Evolutionary conservation across 2,113 vertebrate genomes (phyloP), one percentile per base, ranked within the genome.

Genomic region (Aspiorhynchus laticeps): DNA sequence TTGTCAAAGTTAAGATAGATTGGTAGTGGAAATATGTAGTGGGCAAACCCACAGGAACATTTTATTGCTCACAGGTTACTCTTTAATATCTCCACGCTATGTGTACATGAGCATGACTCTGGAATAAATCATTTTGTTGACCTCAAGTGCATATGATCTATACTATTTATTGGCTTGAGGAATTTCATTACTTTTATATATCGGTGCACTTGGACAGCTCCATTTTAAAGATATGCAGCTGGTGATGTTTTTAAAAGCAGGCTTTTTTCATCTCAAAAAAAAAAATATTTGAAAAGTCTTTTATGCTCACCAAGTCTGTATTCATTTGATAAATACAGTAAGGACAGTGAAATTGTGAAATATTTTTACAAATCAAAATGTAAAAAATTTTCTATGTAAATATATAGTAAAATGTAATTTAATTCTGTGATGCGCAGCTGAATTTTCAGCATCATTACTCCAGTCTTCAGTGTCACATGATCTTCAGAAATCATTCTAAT

Each of bases 121-220:
- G n/a, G 74, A 76, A 76, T 48, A 48, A 76, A 46, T 75, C 41
- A 75, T 46, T 75, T 46, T 75, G 73, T 75, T 75, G 73, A 75
- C 73, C 41, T 75, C 73, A 26, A 26, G 12, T 76, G 14, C 41
- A 2, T 48, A 46, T 3, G n/a, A 15, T 43, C 71, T 76, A 46
- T 48, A 48, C 24, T 75, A 17, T 75, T 46, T 26, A 75, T 26
- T 46, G 41, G 41, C 73, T 75, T 17, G 12, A 75, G 12, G 73
- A 15, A 76, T 28, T 28, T 76, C 41, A 26, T 76, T 28, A 76
- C 41, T 48, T 76, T 26, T 48, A 76, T 28, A 26, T 3, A 17
- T 26, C 41, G 1, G 74, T 48, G n/a, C 41, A 15, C 24, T 9
- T 48, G 14, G 41, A 17, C 74, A 17, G 74, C 71, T 74, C 71